A percentile compares a stretch with the other conserved stretches of the same genome.
Conservation (phyloP, 2,888 invertebrate species). For the Himalopsyche tibetana region DNA sequence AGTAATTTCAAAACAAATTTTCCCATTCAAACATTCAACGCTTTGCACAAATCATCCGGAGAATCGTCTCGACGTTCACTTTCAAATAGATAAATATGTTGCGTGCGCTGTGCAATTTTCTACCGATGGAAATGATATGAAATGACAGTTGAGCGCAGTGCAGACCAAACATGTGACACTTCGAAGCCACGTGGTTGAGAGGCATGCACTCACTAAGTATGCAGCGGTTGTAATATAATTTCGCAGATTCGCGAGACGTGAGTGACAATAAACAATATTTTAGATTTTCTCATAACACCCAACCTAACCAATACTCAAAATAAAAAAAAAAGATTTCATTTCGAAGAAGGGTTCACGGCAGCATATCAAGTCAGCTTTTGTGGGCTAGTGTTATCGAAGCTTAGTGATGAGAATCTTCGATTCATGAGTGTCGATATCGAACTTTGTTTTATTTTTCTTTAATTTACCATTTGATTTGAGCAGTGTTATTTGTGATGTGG, state of each 20-base stretch:
- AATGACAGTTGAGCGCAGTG: conserved; percentile 50
- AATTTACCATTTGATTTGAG: no score
- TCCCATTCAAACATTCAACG: not conserved
- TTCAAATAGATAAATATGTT: conserved; percentile 36
- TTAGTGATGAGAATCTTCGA: no score
- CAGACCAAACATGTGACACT: conserved; percentile 61
- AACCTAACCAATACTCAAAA: no score
- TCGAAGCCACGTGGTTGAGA: conserved; percentile 58
- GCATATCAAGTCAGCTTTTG: no score
- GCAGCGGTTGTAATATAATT: not conserved
- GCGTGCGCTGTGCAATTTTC: conserved; percentile 28
- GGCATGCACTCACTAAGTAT: not conserved
- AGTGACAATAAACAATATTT: not conserved
- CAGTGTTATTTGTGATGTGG: no score
- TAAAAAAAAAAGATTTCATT: no score
- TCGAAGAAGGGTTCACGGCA: no score
- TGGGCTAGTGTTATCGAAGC: no score
- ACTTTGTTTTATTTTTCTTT: no score
- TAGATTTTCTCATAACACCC: no score
- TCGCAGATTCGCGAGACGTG: not conserved
- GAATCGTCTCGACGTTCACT: not conserved
- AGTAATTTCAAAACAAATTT: conserved; percentile 10
- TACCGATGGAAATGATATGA: conserved; percentile 3
- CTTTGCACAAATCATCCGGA: not conserved
- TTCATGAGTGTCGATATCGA: no score